These are phyloP conservation scores for Mesoligia furuncula DNA, from an alignment of 2,888 invertebrate genomes.

Conservation along the genomic window DNA sequence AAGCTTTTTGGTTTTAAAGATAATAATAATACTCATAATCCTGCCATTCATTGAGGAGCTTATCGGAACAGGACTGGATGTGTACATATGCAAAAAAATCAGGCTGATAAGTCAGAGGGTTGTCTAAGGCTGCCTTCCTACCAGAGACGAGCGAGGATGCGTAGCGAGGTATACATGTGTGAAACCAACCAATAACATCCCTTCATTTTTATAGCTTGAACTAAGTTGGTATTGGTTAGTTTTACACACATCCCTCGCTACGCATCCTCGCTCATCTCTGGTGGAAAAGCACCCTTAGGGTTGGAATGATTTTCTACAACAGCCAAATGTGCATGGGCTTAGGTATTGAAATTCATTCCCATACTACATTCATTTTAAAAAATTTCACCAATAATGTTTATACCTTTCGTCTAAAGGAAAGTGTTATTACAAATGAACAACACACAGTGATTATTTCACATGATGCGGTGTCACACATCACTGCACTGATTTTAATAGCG, in stretches of 20 bases:
- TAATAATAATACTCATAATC: not conserved
- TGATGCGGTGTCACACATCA: constrained; percentile 46
- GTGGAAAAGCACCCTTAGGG: not conserved
- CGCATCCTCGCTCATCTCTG: too few species aligned
- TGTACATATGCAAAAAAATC: not conserved
- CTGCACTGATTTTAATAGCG: constrained; percentile 79
- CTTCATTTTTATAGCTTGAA: too few species aligned
- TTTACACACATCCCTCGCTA: too few species aligned
- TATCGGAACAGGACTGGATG: not conserved
- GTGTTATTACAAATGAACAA: constrained; percentile 26
- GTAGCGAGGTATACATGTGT: too few species aligned
- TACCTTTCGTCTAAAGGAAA: constrained; percentile 2
- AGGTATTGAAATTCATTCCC: not conserved
- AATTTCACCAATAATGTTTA: not conserved
- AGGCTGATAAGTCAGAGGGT: not conserved
- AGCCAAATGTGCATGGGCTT: not conserved
- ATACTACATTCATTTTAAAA: not conserved
- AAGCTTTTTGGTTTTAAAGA: not conserved
- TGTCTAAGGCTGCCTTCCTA: too few species aligned
- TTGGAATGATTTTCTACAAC: not conserved
- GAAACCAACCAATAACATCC: too few species aligned
- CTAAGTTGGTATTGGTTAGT: too few species aligned
- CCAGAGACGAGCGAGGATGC: too few species aligned
- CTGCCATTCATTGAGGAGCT: not conserved
- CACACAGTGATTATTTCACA: constrained; percentile 33